phyloP scores from a whole-genome alignment of 2,797 vertebrate genomes.

The Erpetoichthys calabaricus region DNA sequence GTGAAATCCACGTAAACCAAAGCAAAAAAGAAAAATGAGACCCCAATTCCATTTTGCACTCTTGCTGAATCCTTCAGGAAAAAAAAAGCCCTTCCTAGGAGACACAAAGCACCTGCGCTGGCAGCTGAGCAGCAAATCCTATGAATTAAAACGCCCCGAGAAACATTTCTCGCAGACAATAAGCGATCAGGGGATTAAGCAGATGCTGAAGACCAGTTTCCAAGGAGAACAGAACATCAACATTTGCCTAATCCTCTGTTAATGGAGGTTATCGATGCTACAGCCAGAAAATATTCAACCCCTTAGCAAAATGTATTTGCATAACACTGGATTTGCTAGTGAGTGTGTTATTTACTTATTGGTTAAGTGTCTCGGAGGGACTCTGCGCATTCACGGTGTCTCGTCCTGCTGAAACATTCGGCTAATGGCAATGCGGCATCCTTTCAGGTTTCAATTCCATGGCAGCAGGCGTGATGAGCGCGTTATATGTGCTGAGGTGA shows the following conservation, averaged over 20 bases:
- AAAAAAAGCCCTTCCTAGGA: slow-evolving; percentile 6
- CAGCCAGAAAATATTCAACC: slow-evolving; percentile 55
- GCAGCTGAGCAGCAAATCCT: slow-evolving; percentile 8
- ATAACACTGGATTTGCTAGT: slow-evolving; percentile 59
- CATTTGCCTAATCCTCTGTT: slow-evolving; percentile 70
- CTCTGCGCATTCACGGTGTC: slow-evolving; percentile 15
- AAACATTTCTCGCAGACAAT: slow-evolving; percentile 22
- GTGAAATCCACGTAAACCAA: too few relatives aligned
- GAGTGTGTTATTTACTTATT: slow-evolving; percentile 58
- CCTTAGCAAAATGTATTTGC: slow-evolving; percentile 32
- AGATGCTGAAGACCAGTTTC: slow-evolving; percentile 42
- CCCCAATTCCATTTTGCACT: too few relatives aligned
- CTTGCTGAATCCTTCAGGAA: not conserved
- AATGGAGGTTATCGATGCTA: slow-evolving; percentile 65
- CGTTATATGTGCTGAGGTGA: too few relatives aligned
- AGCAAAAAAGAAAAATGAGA: too few relatives aligned
- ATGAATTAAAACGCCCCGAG: slow-evolving; percentile 17
- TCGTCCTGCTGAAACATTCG: too few relatives aligned
- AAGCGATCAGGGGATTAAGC: slow-evolving; percentile 55
- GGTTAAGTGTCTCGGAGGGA: slow-evolving; percentile 60
- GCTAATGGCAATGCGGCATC: too few relatives aligned
- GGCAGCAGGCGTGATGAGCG: too few relatives aligned
- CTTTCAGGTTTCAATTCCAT: too few relatives aligned
- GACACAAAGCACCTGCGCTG: slow-evolving; percentile 10
- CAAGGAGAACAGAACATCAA: slow-evolving; percentile 58